Conservation (phyloP, 2,888 invertebrate genomes). For the Ophion costatus region DNA sequence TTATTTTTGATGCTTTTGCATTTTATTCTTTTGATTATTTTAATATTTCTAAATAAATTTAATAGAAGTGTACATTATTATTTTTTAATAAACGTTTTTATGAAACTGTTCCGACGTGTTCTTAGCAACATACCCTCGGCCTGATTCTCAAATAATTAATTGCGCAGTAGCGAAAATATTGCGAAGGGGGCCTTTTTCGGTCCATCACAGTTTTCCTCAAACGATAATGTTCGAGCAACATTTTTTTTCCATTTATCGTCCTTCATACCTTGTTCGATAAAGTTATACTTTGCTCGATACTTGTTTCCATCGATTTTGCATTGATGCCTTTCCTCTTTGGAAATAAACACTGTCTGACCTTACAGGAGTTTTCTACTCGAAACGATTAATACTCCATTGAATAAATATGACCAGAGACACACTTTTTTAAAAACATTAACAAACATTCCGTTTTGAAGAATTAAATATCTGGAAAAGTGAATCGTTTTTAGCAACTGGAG, state of each 20-base stretch:
- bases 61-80: neutral
- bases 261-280: too few relatives aligned
- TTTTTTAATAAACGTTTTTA: neutral
- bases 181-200: too few relatives aligned
- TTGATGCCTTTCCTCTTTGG: neutral
- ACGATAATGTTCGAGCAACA: too few relatives aligned
- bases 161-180: too few relatives aligned
- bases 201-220: too few relatives aligned
- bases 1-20: neutral
- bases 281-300: neutral
- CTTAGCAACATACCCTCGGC: too few relatives aligned
- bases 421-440: neutral
- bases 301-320: neutral
- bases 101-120: too few relatives aligned
- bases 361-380: conserved; percentile 23
- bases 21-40: neutral
- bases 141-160: too few relatives aligned
- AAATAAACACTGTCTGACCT: conserved; percentile 15
- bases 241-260: too few relatives aligned
- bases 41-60: neutral
- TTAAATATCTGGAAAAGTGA: neutral
- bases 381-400: neutral
- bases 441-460: neutral
- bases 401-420: neutral
- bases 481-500: neutral